A percentile compares a stretch with the other conserved stretches of the same genome.
Evolutionary conservation across 2,888 invertebrate genomes (phyloP).

Genomic region (Idaea straminata): DNA sequence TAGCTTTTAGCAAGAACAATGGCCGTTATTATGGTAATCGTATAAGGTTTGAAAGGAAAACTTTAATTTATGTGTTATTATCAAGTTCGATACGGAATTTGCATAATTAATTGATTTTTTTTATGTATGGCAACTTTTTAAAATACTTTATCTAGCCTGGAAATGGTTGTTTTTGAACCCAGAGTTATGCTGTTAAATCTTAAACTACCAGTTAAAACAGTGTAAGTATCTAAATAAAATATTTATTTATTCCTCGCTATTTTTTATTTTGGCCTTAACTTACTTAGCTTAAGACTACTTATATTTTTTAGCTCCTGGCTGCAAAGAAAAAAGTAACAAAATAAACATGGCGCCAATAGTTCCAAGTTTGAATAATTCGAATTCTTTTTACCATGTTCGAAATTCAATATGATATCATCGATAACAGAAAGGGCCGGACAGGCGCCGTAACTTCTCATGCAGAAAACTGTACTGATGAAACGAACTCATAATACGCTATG

Average conservation of each 20-base stretch:
- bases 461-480: conserved; percentile 75
- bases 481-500: conserved; percentile 71
- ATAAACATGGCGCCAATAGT: conserved; percentile 2
- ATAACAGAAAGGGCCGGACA: conserved; percentile 63
- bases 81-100: background rate
- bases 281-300: background rate
- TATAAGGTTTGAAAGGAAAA: background rate
- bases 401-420: conserved; percentile 59
- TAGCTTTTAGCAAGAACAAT: background rate
- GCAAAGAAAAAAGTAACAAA: background rate
- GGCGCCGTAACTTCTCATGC: conserved; percentile 72
- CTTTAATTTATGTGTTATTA: background rate
- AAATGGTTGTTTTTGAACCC: too few relatives aligned
- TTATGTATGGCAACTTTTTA: too few relatives aligned
- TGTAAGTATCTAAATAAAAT: too few relatives aligned
- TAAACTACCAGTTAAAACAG: too few relatives aligned
- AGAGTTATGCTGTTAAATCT: too few relatives aligned
- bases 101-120: too few relatives aligned
- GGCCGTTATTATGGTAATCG: background rate
- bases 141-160: too few relatives aligned
- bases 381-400: conserved; percentile 35
- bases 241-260: too few relatives aligned
- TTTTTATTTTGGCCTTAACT: too few relatives aligned
- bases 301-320: background rate
- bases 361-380: background rate